These are phyloP conservation scores for Kuschelorhynchus macadamiae DNA, from an alignment of 2,888 invertebrate genomes.

Conservation along the genomic window DNA sequence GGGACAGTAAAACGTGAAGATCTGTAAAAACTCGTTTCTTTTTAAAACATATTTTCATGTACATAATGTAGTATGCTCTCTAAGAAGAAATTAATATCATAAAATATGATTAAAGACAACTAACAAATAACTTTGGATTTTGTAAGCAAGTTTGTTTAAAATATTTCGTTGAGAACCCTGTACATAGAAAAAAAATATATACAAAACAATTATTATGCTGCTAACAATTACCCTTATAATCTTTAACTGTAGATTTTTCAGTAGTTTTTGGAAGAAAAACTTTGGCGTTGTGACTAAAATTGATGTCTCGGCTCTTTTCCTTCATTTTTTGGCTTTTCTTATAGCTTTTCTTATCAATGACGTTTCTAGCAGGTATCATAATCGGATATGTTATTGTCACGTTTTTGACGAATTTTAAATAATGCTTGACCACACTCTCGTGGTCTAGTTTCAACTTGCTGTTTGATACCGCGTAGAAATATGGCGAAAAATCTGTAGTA, in stretches of 20 bases:
- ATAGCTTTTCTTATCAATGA: constrained; percentile 61
- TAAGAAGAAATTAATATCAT: too few species aligned
- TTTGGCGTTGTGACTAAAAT: constrained; percentile 66
- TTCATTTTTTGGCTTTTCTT: constrained; percentile 67
- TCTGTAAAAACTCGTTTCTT: too few species aligned
- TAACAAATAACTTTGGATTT: too few species aligned
- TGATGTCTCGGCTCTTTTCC: constrained; percentile 68
- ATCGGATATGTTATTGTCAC: constrained; percentile 78
- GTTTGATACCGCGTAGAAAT: constrained; percentile 64
- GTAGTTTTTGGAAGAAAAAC: constrained; percentile 62
- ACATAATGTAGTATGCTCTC: too few species aligned
- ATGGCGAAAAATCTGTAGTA: constrained; percentile 61
- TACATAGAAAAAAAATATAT: constrained; percentile 51
- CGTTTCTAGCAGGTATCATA: constrained; percentile 70
- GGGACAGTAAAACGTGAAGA: too few species aligned
- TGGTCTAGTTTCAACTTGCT: constrained; percentile 61
- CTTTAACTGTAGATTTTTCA: constrained; percentile 54
- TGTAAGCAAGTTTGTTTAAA: too few species aligned
- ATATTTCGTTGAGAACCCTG: too few species aligned
- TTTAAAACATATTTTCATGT: too few species aligned
- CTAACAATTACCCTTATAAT: constrained; percentile 51
- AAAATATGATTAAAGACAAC: too few species aligned
- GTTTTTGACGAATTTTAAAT: constrained; percentile 64
- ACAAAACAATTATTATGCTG: constrained; percentile 58
- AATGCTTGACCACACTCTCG: constrained; percentile 58